Evolutionary conservation across 2,113 vertebrate genomes (phyloP), one percentile per base, ranked within the genome.

Genomic region (Pelecanoides urinatrix): DNA sequence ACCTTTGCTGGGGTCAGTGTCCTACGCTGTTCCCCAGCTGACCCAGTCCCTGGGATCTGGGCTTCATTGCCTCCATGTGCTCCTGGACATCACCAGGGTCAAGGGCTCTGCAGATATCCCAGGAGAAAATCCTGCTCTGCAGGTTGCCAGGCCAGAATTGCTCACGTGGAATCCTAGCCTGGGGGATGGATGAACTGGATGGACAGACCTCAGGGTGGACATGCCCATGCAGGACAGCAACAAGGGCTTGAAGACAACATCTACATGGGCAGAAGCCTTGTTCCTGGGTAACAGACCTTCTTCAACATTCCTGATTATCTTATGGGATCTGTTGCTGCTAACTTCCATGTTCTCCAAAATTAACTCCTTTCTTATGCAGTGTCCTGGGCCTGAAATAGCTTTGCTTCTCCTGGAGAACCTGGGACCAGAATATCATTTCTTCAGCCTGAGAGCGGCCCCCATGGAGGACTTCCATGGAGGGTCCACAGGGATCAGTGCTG

Each of bases 331-430:
- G 13, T 11, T 77, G 59, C 42, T 86, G 26, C 19, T 65, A 21
- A 11, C 1, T 49, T 34, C 86, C 40, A 8, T 2, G 7, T 62
- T 73, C 49, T 44, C 23, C 11, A 3, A 9, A 53, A 45, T 63
- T 0, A 53, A 1, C 8, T 2, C 12, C 17, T 6, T 38, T 29
- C 29, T 26, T 34, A 1, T 2, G 9, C 52, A 11, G 12, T 10
- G 20, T 18, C 66, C 49, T 63, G 56, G 17, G 25, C 26, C 23
- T 47, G 49, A 55, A 79, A 6, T 4, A 10, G 10, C 5, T 44
- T 66, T 73, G 13, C 16, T 61, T 74, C 38, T 68, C 18, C 62
- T 27, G 44, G 52, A 74, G 61, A 88, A n/a, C 13, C 42, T 30
- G 30, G 22, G 27, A 70, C 2, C 6, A 79, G 67, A 30, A 14